Conservation (phyloP, 2,113 vertebrate genomes). For the Aspidoscelis tigris region DNA sequence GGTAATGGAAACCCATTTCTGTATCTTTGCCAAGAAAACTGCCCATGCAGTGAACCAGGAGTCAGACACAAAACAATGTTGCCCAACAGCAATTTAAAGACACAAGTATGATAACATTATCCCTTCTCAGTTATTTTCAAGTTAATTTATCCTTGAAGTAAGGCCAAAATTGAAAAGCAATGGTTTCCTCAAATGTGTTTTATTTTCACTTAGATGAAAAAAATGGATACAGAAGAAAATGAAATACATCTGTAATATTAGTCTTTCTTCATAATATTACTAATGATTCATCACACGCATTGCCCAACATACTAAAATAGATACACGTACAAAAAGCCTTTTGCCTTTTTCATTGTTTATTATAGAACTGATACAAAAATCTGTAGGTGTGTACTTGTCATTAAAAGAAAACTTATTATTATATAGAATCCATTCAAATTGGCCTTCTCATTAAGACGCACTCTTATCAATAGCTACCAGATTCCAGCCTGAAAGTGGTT, state of each 20-base stretch:
- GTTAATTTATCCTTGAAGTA: slow-evolving; percentile 10
- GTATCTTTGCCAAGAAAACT: too few species aligned
- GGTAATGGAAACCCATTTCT: too few species aligned
- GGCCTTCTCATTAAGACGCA: not conserved
- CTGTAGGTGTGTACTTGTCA: not conserved
- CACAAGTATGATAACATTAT: not conserved
- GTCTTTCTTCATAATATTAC: not conserved
- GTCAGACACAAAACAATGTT: too few species aligned
- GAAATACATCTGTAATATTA: slow-evolving; percentile 31
- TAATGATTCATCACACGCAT: not conserved
- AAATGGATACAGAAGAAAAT: slow-evolving; percentile 37
- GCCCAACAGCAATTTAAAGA: slow-evolving; percentile 5
- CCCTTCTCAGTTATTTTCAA: not conserved
- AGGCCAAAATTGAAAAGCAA: not conserved
- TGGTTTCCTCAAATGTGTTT: not conserved
- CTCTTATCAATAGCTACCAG: not conserved
- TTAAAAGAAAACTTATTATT: not conserved
- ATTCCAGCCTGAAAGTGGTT: not conserved
- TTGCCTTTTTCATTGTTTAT: not conserved
- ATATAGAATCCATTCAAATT: not conserved
- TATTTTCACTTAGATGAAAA: slow-evolving; percentile 23
- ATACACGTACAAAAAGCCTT: too few species aligned
- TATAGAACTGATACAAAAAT: not conserved
- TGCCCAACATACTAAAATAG: too few species aligned
- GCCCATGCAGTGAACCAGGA: too few species aligned